phyloP scores from a whole-genome alignment of 2,797 vertebrate genomes.

The Psittacula derbiana region DNA sequence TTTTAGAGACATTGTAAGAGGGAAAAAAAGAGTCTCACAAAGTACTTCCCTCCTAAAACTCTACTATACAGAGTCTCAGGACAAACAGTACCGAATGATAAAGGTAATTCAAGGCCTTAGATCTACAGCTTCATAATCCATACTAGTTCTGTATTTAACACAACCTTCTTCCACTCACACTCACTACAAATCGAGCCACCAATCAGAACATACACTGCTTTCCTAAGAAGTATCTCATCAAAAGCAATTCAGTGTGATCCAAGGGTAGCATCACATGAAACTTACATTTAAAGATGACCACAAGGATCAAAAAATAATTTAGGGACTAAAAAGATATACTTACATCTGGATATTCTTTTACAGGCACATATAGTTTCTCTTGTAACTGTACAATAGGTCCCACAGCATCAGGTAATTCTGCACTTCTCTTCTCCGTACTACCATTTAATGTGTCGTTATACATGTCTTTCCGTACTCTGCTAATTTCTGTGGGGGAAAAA shows the following conservation, averaged over 20 bases:
- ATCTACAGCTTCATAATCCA: neutral
- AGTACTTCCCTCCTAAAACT: neutral
- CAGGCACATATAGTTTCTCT: constrained; percentile 99
- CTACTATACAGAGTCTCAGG: neutral
- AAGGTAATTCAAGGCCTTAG: neutral
- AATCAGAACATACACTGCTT: neutral
- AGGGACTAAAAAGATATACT: constrained; percentile 77
- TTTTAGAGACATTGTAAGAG: neutral
- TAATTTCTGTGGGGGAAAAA: constrained; percentile 89
- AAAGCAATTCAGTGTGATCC: neutral
- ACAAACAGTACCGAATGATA: neutral
- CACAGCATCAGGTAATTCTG: constrained; percentile 93
- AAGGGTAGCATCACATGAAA: constrained; percentile 9
- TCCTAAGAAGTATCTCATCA: neutral
- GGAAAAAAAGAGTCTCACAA: neutral
- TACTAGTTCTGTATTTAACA: neutral
- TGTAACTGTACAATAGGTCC: constrained; percentile 97
- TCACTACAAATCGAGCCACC: neutral
- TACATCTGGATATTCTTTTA: constrained; percentile 99
- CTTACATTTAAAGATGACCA: neutral
- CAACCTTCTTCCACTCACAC: neutral
- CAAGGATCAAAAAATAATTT: constrained; percentile 28
- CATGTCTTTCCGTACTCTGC: constrained; percentile 99
- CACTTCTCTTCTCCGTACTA: constrained; percentile 92
- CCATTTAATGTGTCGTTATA: constrained; percentile 99